phyloP scores from a whole-genome alignment of 1,140 invertebrate genomes.

The Drosophila littoralis region DNA sequence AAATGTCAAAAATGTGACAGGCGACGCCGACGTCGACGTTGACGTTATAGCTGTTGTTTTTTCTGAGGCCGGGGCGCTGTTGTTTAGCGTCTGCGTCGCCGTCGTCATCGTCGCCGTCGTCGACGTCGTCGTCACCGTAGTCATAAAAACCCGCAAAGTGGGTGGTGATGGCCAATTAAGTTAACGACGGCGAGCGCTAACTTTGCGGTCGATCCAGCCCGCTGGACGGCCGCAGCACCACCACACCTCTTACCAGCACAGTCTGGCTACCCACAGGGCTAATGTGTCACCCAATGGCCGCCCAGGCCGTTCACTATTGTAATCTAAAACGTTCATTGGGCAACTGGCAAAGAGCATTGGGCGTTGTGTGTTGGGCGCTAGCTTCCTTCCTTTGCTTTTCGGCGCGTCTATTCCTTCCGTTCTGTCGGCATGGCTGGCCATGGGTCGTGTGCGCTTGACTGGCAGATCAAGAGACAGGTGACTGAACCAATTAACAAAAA shows the following conservation, averaged over 20 bases:
- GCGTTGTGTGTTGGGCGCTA: slow-evolving; percentile 30
- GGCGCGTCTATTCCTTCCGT: slow-evolving; percentile 35
- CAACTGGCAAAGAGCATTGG: slow-evolving; percentile 50
- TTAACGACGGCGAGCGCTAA: slow-evolving; percentile 75
- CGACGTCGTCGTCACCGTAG: slow-evolving; percentile 32
- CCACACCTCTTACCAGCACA: background rate
- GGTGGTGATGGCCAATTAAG: slow-evolving; percentile 83
- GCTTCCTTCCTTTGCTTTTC: slow-evolving; percentile 65
- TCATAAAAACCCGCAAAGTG: slow-evolving; percentile 82
- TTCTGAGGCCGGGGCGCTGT: slow-evolving; percentile 35
- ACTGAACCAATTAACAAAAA: slow-evolving; percentile 84
- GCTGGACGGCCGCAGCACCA: slow-evolving; percentile 38
- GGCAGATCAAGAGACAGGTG: slow-evolving; percentile 81
- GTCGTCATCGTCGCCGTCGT: slow-evolving; percentile 32
- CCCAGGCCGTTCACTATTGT: slow-evolving; percentile 61
- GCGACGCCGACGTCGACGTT: slow-evolving; percentile 50
- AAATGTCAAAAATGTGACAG: slow-evolving; percentile 82
- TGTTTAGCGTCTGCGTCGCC: slow-evolving; percentile 27
- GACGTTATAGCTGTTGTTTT: slow-evolving; percentile 49
- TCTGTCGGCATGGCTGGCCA: slow-evolving; percentile 39
- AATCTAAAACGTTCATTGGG: slow-evolving; percentile 81
- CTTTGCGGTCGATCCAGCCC: slow-evolving; percentile 70
- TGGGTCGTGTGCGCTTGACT: slow-evolving; percentile 78
- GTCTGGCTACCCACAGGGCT: slow-evolving; percentile 38
- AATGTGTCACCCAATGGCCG: slow-evolving; percentile 50